Evolutionary conservation across 2,113 vertebrate genomes (phyloP).

Genomic region (Bettongia penicillata): DNA sequence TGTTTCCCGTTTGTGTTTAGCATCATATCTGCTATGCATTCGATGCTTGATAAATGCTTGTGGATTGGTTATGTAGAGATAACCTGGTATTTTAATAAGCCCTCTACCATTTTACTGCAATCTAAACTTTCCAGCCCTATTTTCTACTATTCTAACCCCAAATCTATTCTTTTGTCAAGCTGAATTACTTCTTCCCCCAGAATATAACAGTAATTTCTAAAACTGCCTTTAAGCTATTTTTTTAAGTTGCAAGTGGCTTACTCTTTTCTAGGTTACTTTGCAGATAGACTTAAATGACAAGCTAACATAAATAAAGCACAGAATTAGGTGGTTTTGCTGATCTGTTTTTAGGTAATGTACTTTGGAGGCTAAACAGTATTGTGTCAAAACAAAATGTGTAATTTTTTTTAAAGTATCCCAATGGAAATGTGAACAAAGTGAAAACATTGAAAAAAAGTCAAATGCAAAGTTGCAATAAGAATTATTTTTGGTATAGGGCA

Average conservation of each 20-base stretch:
- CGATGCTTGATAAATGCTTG: not conserved
- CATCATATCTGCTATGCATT: not conserved
- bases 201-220: not conserved
- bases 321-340: not conserved
- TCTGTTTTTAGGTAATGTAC: not conserved
- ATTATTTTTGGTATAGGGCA: not conserved
- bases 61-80: not conserved
- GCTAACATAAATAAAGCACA: not conserved
- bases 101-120: not conserved
- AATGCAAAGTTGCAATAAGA: conserved; percentile 29
- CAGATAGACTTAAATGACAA: not conserved
- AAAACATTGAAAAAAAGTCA: not conserved
- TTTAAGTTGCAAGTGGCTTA: not conserved
- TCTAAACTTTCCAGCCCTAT: not conserved
- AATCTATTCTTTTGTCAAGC: not conserved
- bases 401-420: not conserved
- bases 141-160: not conserved
- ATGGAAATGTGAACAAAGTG: not conserved
- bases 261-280: not conserved
- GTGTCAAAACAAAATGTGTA: not conserved
- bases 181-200: not conserved
- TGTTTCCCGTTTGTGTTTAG: not conserved
- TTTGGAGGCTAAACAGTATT: not conserved
- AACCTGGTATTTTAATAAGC: not conserved
- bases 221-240: not conserved